These are phyloP conservation scores for Plebejus melissa DNA, from an alignment of 2,888 invertebrate species.

Conservation along the genomic window DNA sequence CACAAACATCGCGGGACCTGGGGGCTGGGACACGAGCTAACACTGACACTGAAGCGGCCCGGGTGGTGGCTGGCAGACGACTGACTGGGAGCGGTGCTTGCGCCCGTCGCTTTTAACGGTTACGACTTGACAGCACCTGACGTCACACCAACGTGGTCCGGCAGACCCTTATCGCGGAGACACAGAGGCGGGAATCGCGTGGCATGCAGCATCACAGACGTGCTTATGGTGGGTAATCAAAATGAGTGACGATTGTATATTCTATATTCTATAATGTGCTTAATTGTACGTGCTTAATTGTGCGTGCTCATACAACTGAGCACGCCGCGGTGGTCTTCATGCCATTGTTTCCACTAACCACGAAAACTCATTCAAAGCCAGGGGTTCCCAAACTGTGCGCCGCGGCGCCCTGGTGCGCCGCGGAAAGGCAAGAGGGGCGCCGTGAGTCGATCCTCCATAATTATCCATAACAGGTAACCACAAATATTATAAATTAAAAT, in stretches of 20 bases:
- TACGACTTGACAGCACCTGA: background rate
- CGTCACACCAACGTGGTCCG: background rate
- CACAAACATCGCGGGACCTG: slow-evolving; percentile 55
- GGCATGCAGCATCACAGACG: background rate
- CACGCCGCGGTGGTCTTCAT: background rate
- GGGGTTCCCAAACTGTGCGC: no score
- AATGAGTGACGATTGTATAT: background rate
- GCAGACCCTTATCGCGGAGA: background rate
- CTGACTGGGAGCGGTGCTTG: slow-evolving; percentile 14
- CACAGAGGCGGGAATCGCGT: background rate
- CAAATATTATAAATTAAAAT: no score
- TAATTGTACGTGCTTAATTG: no score
- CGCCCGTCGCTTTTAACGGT: slow-evolving; percentile 9
- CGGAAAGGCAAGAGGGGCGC: no score
- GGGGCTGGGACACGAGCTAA: slow-evolving; percentile 29
- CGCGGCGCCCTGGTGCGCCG: no score
- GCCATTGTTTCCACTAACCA: background rate
- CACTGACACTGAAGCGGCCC: background rate
- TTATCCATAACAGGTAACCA: no score
- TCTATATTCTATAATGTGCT: no score
- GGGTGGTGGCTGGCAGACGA: background rate
- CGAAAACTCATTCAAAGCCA: background rate
- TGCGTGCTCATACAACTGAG: background rate
- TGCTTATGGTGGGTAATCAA: background rate
- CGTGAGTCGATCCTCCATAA: no score